Evolutionary conservation across 2,113 vertebrate species (phyloP), one percentile per base, ranked within the genome.

Genomic region (Alouatta palliata): DNA sequence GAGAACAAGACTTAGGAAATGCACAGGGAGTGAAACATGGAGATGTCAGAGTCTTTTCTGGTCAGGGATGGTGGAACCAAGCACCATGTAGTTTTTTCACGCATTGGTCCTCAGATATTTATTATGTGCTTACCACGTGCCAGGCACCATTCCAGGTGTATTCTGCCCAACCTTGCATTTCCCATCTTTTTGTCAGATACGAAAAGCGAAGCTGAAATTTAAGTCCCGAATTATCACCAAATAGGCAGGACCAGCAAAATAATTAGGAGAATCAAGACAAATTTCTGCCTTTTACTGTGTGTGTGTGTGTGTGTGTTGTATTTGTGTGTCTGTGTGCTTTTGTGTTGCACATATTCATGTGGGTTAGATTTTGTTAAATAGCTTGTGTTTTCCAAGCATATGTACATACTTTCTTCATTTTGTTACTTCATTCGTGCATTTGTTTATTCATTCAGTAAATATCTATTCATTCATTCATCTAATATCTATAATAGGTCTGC

Each of bases 201-300:
- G 56, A 77, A 95, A 95, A 85, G 70, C 61, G 54, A 90, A 96
- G 49, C 37, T 77, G 23, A 94, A 40, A 45, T 90, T 94, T 85
- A 77, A 82, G 64, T 86, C 6, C 27, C 40, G 81, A 81, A 76
- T 43, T 61, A 37, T 83, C 19, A 66, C 32, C 35, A 56, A 66
- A 40, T 35, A 76, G 25, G 70, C 13, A 91, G 23, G 8, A 37
- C 8, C 23, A 66, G 54, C 6, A 93, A 94, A 91, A 82, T 75
- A 76, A 91, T 91, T 8, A 75, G 66, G 32, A 85, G 32, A 93
- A 76, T 75, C 11, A 79, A 90, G 86, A 52, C 8, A 84, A 6
- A 73, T 66, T 25, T 94, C 52, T 76, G 13, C 27, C 35, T 81
- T 82, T 66, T 35, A 73, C 16, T 82, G 5, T 37, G 75, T 7